phyloP scores from a whole-genome alignment of 2,797 vertebrate species.

The Mycteria americana region DNA sequence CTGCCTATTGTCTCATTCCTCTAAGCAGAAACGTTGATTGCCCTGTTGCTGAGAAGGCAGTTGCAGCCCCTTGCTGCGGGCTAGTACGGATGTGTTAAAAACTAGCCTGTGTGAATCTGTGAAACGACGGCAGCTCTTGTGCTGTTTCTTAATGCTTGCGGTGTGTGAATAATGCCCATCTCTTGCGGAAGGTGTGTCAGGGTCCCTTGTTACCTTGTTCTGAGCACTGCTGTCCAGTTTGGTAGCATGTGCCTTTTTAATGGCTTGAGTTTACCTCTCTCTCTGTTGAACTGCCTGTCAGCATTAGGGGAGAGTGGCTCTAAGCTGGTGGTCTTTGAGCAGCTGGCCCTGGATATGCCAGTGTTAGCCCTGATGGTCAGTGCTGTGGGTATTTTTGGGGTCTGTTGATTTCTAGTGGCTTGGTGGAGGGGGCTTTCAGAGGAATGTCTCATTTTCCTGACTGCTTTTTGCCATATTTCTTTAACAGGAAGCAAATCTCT shows the following conservation, averaged over 20 bases:
- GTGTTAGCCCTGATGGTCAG: neutral
- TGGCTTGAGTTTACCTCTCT: neutral
- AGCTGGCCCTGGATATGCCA: neutral
- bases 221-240: neutral
- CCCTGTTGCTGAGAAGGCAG: neutral
- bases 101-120: neutral
- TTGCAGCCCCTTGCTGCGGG: neutral
- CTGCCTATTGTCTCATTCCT: neutral
- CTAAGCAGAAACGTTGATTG: neutral
- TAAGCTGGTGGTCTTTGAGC: neutral
- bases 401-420: neutral
- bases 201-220: neutral
- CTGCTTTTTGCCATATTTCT: neutral
- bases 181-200: neutral
- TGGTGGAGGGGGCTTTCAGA: neutral
- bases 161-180: neutral
- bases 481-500: neutral
- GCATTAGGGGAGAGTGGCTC: neutral
- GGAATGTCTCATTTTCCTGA: neutral
- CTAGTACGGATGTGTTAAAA: accelerated
- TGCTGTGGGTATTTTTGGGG: neutral
- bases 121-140: neutral
- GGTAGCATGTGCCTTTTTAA: neutral
- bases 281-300: accelerated
- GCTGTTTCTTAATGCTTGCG: neutral